Conservation (phyloP, 2,888 invertebrate genomes). For the Agrochola circellaris region DNA sequence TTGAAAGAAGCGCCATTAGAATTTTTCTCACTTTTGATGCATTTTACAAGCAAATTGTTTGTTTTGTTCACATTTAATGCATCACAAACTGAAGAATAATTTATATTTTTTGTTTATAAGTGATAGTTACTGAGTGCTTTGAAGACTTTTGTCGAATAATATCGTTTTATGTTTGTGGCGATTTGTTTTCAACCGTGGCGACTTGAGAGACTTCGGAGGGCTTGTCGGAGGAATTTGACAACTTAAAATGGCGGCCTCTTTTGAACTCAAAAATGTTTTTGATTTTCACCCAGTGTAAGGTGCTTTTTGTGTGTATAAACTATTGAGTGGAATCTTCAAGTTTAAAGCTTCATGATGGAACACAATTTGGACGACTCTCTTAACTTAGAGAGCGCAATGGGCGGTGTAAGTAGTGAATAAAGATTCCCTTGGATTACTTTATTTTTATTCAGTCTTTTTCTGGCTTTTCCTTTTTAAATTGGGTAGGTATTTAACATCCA, state of each 20-base stretch:
- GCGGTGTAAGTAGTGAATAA: slow-evolving; percentile 79
- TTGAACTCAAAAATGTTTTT: slow-evolving; percentile 83
- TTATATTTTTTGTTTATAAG: slow-evolving; percentile 38
- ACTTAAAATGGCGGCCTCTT: slow-evolving; percentile 90
- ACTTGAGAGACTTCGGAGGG: slow-evolving; percentile 75
- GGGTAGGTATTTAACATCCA: not conserved
- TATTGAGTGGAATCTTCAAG: slow-evolving; percentile 12
- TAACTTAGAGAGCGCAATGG: slow-evolving; percentile 83
- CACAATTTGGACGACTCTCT: slow-evolving; percentile 85
- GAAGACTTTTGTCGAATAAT: slow-evolving; percentile 58
- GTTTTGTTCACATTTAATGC: slow-evolving; percentile 46
- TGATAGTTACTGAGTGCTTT: slow-evolving; percentile 44
- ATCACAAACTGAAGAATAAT: slow-evolving; percentile 55
- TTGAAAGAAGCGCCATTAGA: slow-evolving; percentile 89
- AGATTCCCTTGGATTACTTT: slow-evolving; percentile 40
- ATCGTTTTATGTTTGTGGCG: slow-evolving; percentile 62
- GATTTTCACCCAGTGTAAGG: slow-evolving; percentile 64
- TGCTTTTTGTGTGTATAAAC: slow-evolving; percentile 28
- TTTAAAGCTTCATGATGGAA: slow-evolving; percentile 78
- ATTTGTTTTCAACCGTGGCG: slow-evolving; percentile 90
- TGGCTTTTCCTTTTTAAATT: not conserved
- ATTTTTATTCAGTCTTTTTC: slow-evolving; percentile 13
- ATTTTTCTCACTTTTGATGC: slow-evolving; percentile 73
- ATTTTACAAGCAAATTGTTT: slow-evolving; percentile 64
- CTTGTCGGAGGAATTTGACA: slow-evolving; percentile 83